Percentiles rank a stretch among this genome's conserved stretches.
Conservation (phyloP, 2,888 invertebrate species). For the Agapetus fuscipes region DNA sequence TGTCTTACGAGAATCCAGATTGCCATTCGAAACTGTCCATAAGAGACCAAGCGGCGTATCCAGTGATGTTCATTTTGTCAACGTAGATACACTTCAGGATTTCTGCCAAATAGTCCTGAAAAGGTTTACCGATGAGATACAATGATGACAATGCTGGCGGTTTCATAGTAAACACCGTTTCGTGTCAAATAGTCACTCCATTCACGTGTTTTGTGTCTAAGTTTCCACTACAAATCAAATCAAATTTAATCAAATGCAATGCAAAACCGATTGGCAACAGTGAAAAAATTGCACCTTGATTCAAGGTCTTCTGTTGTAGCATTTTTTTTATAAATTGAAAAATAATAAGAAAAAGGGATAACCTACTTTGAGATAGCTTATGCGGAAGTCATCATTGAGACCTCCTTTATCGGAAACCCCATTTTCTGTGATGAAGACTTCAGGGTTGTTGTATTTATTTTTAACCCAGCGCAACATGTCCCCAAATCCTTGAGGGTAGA, state of each 20-base stretch:
- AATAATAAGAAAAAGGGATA: too few species aligned
- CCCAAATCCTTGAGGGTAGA: constrained; percentile 49
- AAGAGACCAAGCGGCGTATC: constrained; percentile 53
- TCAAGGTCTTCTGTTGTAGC: background rate
- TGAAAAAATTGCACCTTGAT: background rate
- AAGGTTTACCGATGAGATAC: constrained; percentile 14
- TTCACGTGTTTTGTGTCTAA: too few species aligned
- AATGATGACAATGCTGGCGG: background rate
- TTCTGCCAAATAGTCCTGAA: constrained; percentile 39
- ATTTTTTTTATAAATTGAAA: background rate
- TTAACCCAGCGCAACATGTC: constrained; percentile 51
- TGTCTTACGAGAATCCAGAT: constrained; percentile 44
- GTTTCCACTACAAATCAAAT: too few species aligned
- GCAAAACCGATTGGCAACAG: background rate
- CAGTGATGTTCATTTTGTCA: constrained; percentile 43
- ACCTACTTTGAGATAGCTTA: constrained; percentile 41
- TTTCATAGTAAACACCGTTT: background rate
- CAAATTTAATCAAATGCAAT: too few species aligned
- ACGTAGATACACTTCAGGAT: constrained; percentile 42
- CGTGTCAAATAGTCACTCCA: too few species aligned
- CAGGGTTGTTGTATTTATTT: constrained; percentile 45
- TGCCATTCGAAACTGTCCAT: constrained; percentile 58
- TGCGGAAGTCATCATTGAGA: constrained; percentile 39
- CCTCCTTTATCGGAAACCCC: constrained; percentile 44
- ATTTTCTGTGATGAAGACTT: constrained; percentile 51